phyloP scores from a whole-genome alignment of 2,888 invertebrate species.

The Thelaira solivaga region DNA sequence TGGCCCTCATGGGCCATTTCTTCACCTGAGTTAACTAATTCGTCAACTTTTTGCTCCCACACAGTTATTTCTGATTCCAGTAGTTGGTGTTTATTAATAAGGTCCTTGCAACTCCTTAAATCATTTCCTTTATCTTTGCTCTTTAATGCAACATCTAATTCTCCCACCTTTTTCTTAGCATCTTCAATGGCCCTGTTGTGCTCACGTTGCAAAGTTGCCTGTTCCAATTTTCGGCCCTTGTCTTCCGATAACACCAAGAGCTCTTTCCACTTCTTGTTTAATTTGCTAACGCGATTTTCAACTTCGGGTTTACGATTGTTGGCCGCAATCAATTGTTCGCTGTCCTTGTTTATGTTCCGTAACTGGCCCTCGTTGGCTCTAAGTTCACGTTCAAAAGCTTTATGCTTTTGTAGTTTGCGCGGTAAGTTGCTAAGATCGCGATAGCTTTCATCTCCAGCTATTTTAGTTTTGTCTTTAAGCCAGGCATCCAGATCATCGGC shows the following conservation, averaged over 20 bases:
- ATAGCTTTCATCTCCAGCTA: slow-evolving; percentile 95
- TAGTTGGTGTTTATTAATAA: slow-evolving; percentile 92
- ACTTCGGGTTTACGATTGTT: slow-evolving; percentile 85
- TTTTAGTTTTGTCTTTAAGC: slow-evolving; percentile 94
- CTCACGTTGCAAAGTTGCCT: slow-evolving; percentile 90
- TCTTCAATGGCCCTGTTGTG: slow-evolving; percentile 91
- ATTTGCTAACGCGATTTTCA: slow-evolving; percentile 81
- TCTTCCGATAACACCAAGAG: slow-evolving; percentile 83
- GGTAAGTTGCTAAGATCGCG: slow-evolving; percentile 92
- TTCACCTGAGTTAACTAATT: slow-evolving; percentile 87
- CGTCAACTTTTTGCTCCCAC: slow-evolving; percentile 89
- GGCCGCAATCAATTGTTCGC: slow-evolving; percentile 84
- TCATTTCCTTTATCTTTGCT: slow-evolving; percentile 92
- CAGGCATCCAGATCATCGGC: slow-evolving; percentile 93
- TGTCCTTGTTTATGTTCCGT: slow-evolving; percentile 88
- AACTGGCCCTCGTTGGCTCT: slow-evolving; percentile 96
- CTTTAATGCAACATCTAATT: slow-evolving; percentile 87
- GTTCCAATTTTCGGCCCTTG: slow-evolving; percentile 86
- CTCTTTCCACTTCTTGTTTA: slow-evolving; percentile 88
- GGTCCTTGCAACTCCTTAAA: slow-evolving; percentile 92
- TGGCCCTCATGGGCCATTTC: slow-evolving; percentile 96
- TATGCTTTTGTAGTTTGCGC: slow-evolving; percentile 95
- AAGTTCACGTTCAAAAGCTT: slow-evolving; percentile 96
- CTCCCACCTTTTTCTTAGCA: slow-evolving; percentile 90
- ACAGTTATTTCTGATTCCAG: slow-evolving; percentile 90